These are phyloP conservation scores for Oryzias melastigma DNA, from an alignment of 2,113 vertebrate genomes.

Conservation along the genomic window DNA sequence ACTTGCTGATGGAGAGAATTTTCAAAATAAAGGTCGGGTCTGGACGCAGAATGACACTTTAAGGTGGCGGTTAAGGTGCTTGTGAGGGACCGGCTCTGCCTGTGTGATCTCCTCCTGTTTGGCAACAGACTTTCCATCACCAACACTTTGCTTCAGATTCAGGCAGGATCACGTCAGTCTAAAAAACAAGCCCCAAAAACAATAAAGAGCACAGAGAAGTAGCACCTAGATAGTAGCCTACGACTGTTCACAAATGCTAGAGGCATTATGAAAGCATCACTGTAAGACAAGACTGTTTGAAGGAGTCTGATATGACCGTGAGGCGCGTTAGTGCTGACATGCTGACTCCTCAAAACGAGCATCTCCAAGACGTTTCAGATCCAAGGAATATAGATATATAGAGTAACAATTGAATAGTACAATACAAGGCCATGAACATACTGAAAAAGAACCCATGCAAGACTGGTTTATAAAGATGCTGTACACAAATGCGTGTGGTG, in stretches of 20 bases:
- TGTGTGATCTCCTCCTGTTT: constrained; percentile 6
- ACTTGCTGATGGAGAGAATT: too few species aligned
- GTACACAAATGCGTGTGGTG: constrained; percentile 51
- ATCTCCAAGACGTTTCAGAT: constrained; percentile 50
- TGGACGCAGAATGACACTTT: too few species aligned
- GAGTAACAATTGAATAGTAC: constrained; percentile 61
- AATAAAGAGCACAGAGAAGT: constrained; percentile 48
- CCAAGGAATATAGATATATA: constrained; percentile 57
- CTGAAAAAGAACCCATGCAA: constrained; percentile 59
- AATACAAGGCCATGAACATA: constrained; percentile 66
- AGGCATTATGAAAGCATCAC: constrained; percentile 50
- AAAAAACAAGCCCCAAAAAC: background rate
- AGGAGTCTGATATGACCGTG: constrained; percentile 52
- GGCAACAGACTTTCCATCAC: constrained; percentile 20
- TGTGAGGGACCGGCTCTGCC: background rate
- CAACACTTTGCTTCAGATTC: background rate
- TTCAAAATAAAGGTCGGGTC: too few species aligned
- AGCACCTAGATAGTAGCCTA: constrained; percentile 61
- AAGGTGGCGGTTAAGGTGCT: too few species aligned
- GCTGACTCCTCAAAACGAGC: constrained; percentile 58
- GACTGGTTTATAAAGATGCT: constrained; percentile 63
- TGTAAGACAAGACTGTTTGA: constrained; percentile 48
- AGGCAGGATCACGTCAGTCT: background rate
- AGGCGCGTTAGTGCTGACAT: constrained; percentile 57
- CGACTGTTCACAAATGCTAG: constrained; percentile 43